phyloP scores from a whole-genome alignment of 2,888 invertebrate genomes.

The Orchesella flavescens region DNA sequence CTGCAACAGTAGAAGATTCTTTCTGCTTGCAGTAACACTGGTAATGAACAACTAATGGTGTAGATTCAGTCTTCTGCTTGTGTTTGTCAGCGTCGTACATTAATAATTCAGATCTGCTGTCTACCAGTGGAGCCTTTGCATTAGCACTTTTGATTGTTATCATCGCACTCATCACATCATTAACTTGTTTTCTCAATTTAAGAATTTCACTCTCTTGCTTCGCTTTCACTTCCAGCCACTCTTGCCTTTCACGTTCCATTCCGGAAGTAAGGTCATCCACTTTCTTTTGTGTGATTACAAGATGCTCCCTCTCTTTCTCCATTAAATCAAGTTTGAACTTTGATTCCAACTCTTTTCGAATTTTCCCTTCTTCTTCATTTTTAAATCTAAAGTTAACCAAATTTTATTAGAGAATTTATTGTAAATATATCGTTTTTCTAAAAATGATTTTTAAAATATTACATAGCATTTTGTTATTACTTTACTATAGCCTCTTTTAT shows the following conservation, averaged over 20 bases:
- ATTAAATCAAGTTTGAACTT: constrained; percentile 57
- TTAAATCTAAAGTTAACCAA: constrained; percentile 46
- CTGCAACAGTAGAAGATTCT: neutral
- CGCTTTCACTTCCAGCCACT: constrained; percentile 59
- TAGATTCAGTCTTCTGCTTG: too few species aligned
- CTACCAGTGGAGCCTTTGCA: too few species aligned
- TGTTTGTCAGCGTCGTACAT: too few species aligned
- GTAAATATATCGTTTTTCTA: too few species aligned
- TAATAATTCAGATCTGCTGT: too few species aligned
- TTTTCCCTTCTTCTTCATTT: constrained; percentile 54
- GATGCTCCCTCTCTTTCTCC: constrained; percentile 64
- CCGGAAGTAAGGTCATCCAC: constrained; percentile 47
- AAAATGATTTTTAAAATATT: too few species aligned
- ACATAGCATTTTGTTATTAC: too few species aligned
- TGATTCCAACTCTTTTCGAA: constrained; percentile 61
- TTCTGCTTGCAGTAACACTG: neutral
- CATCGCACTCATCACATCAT: constrained; percentile 16
- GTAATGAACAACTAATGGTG: neutral
- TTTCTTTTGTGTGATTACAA: constrained; percentile 45
- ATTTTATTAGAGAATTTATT: constrained; percentile 3
- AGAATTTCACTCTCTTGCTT: constrained; percentile 49
- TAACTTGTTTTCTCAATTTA: constrained; percentile 28
- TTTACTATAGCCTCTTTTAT: constrained; percentile 49
- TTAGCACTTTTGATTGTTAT: too few species aligned
- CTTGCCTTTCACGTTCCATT: constrained; percentile 60